Base-by-base conservation (phyloP, 1,140 invertebrate species). In the Trialeurodes vaporariorum region DNA sequence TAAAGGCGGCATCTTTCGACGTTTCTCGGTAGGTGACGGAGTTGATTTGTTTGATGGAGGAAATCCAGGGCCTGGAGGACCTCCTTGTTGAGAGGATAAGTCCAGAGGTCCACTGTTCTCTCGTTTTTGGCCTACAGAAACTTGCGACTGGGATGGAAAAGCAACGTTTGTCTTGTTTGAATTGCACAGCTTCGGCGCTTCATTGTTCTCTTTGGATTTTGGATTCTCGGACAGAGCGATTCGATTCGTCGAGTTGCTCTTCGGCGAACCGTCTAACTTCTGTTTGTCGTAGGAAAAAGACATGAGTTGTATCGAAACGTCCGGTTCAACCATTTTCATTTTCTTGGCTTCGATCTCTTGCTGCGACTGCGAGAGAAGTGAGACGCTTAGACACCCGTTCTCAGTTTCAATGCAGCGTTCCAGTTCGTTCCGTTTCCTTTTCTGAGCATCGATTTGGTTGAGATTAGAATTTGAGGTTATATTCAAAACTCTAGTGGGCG, bases 221-320 rank as follows among this genome's bases (percentile, higher is more conserved):
- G 34, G 17, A 17, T 17, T 49, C 34, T 49, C 34, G 5, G 34
- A 9, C 34, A 49, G 34, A 49, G 34, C 34, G 5, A 17, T 49
- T 49, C 34, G 34, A 49, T 49, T 49, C 34, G 5, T 5, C 5
- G 5, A 17, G 5, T 5, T 17, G 34, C 5, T 5, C 17, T 5
- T 17, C 17, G 5, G 5, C 5, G 34, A 17, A 17, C 5, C 17
- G 17, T 49, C 34, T 49, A 17, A 5, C 17, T 49, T 49, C n/a
- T n/a, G n/a, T 17, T 49, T 49, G 17, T 49, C 34, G 17, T 17
- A 17, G 34, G 66, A 22, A 17, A 68, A 68, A 13, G 67, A 63
- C 68, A 72, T 72, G 24, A 75, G 58, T 59, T 75, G 71, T 21
- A 75, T 75, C 2, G 72, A 73, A 13, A 75, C 73, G 34, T 73